phyloP scores from a whole-genome alignment of 1,140 invertebrate species.

The Tetraneura akinire region DNA sequence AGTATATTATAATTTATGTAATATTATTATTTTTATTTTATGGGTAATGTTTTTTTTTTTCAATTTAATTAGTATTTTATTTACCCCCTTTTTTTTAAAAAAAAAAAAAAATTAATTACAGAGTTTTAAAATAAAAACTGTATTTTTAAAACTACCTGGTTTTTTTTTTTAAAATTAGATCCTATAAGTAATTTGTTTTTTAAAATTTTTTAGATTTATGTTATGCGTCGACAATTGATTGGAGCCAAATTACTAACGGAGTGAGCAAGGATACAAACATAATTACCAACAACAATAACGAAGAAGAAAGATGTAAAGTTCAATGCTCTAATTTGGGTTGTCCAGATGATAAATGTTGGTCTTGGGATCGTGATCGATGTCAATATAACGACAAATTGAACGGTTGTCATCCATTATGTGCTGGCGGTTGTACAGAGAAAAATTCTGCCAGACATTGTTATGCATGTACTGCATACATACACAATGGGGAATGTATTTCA shows the following conservation, averaged over 20 bases:
- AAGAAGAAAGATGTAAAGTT: constrained; percentile 14
- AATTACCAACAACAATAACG: constrained; percentile 5
- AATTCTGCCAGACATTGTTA: constrained; percentile 52
- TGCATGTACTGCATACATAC: constrained; percentile 52
- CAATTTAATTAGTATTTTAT: too few relatives aligned
- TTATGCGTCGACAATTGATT: constrained; percentile 86
- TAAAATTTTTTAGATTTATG: constrained; percentile 68
- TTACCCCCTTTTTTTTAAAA: too few relatives aligned
- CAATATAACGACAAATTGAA: constrained; percentile 52
- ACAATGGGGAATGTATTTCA: constrained; percentile 52
- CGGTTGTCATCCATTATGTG: constrained; percentile 54
- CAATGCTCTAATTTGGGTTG: constrained; percentile 35
- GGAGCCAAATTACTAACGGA: constrained; percentile 61
- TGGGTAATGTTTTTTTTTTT: too few relatives aligned
- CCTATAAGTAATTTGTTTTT: constrained; percentile 4
- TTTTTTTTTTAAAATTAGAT: too few relatives aligned
- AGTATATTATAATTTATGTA: too few relatives aligned
- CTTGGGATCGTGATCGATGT: constrained; percentile 36
- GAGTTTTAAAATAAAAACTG: too few relatives aligned
- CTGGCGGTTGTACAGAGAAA: constrained; percentile 54
- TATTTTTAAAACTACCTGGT: too few relatives aligned
- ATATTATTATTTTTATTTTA: too few relatives aligned
- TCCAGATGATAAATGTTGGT: constrained; percentile 52
- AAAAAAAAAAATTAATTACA: too few relatives aligned
- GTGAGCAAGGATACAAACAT: constrained; percentile 46